Base-by-base conservation (phyloP, 2,888 invertebrate genomes). In the Acanthosepion esculentum region DNA sequence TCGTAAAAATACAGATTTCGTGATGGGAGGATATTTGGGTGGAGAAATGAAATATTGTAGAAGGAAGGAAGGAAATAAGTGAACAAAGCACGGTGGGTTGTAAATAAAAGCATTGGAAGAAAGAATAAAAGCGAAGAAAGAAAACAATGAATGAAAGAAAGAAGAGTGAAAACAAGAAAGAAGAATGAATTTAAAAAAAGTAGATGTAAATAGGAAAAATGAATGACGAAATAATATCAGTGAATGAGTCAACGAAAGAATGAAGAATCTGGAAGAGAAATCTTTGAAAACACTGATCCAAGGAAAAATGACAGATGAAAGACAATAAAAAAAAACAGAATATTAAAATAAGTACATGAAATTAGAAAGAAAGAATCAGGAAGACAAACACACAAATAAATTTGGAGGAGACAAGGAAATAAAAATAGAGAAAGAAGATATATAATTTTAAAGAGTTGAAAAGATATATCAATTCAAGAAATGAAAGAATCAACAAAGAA, bases 21-120 rank as follows among this genome's bases (percentile, higher is more conserved):
- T 78, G 78, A 78, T 78, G 78, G 78, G 78, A 78, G 78, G 78
- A 78, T 78, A 78, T 78, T n/a, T 78, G 78, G 78, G 78, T 78
- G 78, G 78, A 78, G 78, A 78, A n/a, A 78, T n/a, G 78, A 78
- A 78, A 78, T 78, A 78, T 78, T 78, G 78, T 78, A 12, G 78
- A 78, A n/a, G 78, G 78, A 78, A 78, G 64, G 64, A 78, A 78
- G 78, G 78, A 78, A 78, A 78, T 78, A 10, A n/a, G 15, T 0
- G n/a, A 78, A 78, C 78, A 78, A 78, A 78, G 78, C n/a, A n/a
- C 78, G n/a, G n/a, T 78, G 78, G n/a, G 78, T 78, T 78, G 78
- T 78, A 78, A 78, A 78, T 78, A 78, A 78, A n/a, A 78, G 78
- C n/a, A n/a, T n/a, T 8, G n/a, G n/a, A 33, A n/a, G 78, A 78